Evolutionary conservation across 2,797 vertebrate species (phyloP), one percentile per base, ranked within the genome.

Genomic region (Cryptoprocta ferox): DNA sequence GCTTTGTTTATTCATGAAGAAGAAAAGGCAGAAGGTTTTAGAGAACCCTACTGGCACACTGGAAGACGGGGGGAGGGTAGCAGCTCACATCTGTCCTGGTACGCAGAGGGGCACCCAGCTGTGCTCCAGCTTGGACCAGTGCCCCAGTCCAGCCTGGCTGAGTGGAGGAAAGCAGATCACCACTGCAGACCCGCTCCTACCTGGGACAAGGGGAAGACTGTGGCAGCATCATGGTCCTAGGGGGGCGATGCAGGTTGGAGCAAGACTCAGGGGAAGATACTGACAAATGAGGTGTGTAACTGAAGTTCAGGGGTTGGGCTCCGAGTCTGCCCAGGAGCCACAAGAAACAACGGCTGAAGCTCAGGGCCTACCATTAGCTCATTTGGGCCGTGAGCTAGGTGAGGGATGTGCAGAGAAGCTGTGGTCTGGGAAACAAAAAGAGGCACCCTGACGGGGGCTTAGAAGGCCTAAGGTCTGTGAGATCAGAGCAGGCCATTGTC

Each of bases 101-200:
- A 0, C 63, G 30, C 21, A 19, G 3, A 28, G n/a, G 16, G 53
- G n/a, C 39, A 53, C 4, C 1, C 6, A 6, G 0, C 14, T 6
- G 45, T 3, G 3, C 28, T 66, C 39, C 35, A 6, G 7, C 68
- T 11, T 21, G 12, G 37, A 65, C 19, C 45, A 79, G 63, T 42
- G 15, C 70, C 35, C 19, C 35, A 19, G 32, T 11, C 19, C 87
- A n/a, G 11, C 10, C 5, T 81, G 42, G 65, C 35, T 6, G 48
- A 65, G 53, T 32, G n/a, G 56, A 45, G 71, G 32, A 26, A 39
- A 63, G 71, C 35, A 32, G 10, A 18, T 9, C 30, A 70, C 26
- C 5, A 0, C n/a, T 42, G 50, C 0, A 15, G 39, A 21, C 13
- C 26, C 9, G 28, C 56, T 93, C 2, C 42, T 11, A 10, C 3